Conservation (phyloP, 2,888 invertebrate genomes). For the Zeuzera pyrina region DNA sequence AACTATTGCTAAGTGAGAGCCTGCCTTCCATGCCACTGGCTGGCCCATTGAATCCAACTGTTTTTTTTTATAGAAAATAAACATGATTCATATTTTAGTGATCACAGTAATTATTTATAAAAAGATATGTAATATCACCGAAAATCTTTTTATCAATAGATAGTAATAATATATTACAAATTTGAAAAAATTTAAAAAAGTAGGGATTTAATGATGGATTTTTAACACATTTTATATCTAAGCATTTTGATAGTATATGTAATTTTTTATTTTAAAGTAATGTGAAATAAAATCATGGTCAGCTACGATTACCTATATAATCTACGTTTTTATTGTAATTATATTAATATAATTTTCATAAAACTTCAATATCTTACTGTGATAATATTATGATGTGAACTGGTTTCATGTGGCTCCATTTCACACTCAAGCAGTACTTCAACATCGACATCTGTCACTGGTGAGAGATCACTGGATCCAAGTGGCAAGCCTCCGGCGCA, state of each 20-base stretch:
- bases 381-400: constrained; percentile 22
- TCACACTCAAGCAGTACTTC: constrained; percentile 63
- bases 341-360: no score
- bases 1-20: constrained; percentile 81
- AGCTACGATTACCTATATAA: no score
- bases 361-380: neutral
- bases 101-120: no score
- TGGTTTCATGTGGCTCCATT: constrained; percentile 52
- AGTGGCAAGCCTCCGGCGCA: constrained; percentile 53
- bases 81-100: no score
- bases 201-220: neutral
- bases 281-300: no score
- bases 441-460: constrained; percentile 47
- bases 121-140: no score
- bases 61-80: no score
- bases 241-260: no score
- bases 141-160: no score
- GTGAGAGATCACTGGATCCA: constrained; percentile 42
- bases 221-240: neutral
- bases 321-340: no score
- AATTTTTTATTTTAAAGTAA: no score
- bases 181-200: neutral
- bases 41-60: constrained; percentile 86
- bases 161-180: neutral
- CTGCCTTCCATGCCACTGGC: constrained; percentile 85